phyloP scores from a whole-genome alignment of 2,113 vertebrate species.

The Colistium nudipinnis region DNA sequence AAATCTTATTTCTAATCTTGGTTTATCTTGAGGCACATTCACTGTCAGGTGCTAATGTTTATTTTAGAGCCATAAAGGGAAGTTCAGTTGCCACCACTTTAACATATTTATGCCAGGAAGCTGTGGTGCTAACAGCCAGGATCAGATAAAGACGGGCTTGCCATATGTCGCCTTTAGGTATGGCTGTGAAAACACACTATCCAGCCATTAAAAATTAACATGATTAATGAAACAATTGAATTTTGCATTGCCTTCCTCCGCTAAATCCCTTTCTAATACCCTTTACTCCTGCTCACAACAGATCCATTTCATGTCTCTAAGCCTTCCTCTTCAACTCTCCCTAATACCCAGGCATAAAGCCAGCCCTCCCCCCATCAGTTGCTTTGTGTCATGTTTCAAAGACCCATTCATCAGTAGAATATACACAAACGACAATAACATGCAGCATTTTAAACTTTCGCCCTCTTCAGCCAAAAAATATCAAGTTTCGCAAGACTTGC shows the following conservation, averaged over 20 bases:
- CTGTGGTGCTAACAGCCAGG: conserved; percentile 64
- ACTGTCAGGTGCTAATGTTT: conserved; percentile 77
- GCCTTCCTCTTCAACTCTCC: conserved; percentile 54
- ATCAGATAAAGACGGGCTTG: conserved; percentile 62
- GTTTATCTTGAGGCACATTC: conserved; percentile 68
- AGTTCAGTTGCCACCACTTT: conserved; percentile 68
- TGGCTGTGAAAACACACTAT: conserved; percentile 39
- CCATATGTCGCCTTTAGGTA: conserved; percentile 65
- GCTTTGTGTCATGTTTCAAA: conserved; percentile 69
- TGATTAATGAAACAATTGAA: conserved; percentile 41
- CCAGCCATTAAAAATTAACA: conserved; percentile 54
- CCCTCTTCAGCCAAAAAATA: conserved; percentile 39
- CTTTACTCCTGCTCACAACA: conserved; percentile 24
- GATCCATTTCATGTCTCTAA: conserved; percentile 38
- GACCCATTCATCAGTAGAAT: conserved; percentile 65
- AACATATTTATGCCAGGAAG: conserved; percentile 75
- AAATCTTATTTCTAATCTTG: conserved; percentile 41
- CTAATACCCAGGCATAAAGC: conserved; percentile 41
- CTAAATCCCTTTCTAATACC: conserved; percentile 36
- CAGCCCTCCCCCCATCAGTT: conserved; percentile 50
- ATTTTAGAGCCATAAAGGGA: conserved; percentile 74
- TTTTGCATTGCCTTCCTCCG: conserved; percentile 24
- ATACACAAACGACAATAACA: conserved; percentile 66
- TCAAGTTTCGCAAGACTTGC: conserved; percentile 10
- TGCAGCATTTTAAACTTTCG: conserved; percentile 53